These are phyloP conservation scores for Tyto alba DNA, from an alignment of 2,113 vertebrate species.

Conservation along the genomic window DNA sequence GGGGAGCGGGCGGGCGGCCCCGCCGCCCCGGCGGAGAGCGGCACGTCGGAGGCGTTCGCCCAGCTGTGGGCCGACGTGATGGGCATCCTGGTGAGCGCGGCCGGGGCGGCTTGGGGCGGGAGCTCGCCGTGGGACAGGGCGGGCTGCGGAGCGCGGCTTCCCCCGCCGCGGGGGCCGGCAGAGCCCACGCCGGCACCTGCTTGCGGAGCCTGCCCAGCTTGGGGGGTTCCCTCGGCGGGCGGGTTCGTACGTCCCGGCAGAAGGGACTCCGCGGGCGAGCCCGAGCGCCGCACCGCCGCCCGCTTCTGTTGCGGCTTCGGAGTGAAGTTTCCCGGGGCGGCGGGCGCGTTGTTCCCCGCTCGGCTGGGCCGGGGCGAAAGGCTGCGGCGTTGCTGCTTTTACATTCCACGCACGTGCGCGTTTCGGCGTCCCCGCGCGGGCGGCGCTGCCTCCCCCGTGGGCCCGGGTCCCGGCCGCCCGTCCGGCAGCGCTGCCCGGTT, in stretches of 20 bases:
- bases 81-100: constrained; percentile 93
- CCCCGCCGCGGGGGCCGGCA: neutral
- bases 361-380: neutral
- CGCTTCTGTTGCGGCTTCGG: no score
- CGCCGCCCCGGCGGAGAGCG: constrained; percentile 45
- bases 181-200: neutral
- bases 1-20: constrained; percentile 64
- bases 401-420: neutral
- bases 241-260: neutral
- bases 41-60: constrained; percentile 81
- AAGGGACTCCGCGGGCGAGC: neutral
- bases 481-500: neutral
- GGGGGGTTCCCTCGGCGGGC: neutral
- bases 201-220: neutral
- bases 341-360: neutral
- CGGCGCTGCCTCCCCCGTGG: neutral
- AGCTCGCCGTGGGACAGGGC: neutral
- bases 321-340: neutral
- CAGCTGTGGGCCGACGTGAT: constrained; percentile 93
- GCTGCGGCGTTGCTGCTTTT: neutral
- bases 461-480: neutral
- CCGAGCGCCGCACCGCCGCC: fast-evolving
- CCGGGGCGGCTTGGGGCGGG: neutral
- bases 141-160: neutral
- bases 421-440: neutral